Percentiles rank a stretch among this genome's conserved stretches.
phyloP scores from a whole-genome alignment of 2,113 vertebrate species.

The Oceanodroma tethys region DNA sequence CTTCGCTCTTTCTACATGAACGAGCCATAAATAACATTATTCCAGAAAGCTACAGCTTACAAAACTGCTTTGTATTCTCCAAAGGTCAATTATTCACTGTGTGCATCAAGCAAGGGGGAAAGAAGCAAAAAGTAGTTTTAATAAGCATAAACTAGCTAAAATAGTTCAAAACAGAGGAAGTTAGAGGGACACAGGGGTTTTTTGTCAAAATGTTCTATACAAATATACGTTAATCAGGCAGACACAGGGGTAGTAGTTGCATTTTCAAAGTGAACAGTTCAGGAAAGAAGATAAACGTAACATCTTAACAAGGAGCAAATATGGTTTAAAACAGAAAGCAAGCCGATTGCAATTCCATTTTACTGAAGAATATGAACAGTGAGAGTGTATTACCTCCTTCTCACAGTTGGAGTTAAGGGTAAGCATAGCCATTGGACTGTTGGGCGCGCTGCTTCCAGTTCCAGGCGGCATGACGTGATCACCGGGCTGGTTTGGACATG shows the following conservation, averaged over 20 bases:
- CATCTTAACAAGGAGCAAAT: background rate
- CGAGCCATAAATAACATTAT: conserved; percentile 61
- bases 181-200: background rate
- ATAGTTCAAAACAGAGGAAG: background rate
- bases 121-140: background rate
- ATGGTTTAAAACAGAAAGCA: background rate
- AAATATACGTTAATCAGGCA: background rate
- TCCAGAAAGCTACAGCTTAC: conserved; percentile 47
- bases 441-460: conserved; percentile 95
- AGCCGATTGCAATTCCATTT: background rate
- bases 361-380: accelerated
- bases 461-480: conserved; percentile 95
- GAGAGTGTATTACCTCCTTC: conserved; percentile 78
- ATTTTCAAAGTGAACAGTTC: background rate
- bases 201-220: background rate
- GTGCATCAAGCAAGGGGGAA: background rate
- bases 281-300: background rate
- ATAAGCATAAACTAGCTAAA: background rate
- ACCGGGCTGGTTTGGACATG: conserved; percentile 88
- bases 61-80: conserved; percentile 48
- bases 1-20: conserved; percentile 5
- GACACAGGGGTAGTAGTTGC: background rate
- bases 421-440: conserved; percentile 99
- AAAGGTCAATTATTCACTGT: conserved; percentile 34
- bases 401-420: conserved; percentile 92